Conservation (phyloP, 2,113 vertebrate species). For the Poeciliopsis occidentalis region DNA sequence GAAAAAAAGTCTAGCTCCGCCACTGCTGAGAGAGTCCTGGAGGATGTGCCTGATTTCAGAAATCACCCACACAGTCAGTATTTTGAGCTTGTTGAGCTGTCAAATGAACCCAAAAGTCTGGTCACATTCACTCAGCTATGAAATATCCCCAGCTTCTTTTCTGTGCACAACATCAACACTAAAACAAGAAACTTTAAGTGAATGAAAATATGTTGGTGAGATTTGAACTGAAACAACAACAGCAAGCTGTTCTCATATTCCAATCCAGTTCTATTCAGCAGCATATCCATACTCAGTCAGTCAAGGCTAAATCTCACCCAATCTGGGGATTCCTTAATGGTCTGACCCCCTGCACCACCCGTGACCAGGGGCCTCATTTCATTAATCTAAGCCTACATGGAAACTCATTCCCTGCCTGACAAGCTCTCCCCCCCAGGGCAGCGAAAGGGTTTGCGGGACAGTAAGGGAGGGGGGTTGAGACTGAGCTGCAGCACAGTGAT, state of each 20-base stretch:
- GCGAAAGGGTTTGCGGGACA: slow-evolving; percentile 54
- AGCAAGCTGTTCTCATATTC: slow-evolving; percentile 21
- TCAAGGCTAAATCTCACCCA: slow-evolving; percentile 72
- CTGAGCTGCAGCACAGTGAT: slow-evolving; percentile 70
- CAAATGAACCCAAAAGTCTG: slow-evolving; percentile 62
- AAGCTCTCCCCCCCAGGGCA: slow-evolving; percentile 67
- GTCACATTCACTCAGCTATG: slow-evolving; percentile 66
- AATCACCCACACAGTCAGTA: slow-evolving; percentile 47
- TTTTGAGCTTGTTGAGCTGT: slow-evolving; percentile 64
- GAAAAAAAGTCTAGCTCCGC: too few relatives aligned
- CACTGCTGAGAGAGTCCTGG: slow-evolving; percentile 49
- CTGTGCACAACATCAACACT: slow-evolving; percentile 66
- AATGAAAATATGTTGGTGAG: slow-evolving; percentile 46
- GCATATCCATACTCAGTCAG: slow-evolving; percentile 30
- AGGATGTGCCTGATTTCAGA: slow-evolving; percentile 20
- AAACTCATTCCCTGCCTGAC: slow-evolving; percentile 83
- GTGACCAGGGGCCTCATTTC: slow-evolving; percentile 74
- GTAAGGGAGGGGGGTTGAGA: slow-evolving; percentile 30
- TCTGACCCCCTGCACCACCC: slow-evolving; percentile 73
- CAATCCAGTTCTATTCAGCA: slow-evolving; percentile 39
- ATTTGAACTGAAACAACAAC: background rate
- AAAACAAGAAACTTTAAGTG: slow-evolving; percentile 60
- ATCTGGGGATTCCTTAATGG: slow-evolving; percentile 79
- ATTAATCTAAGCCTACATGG: slow-evolving; percentile 80
- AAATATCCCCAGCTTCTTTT: slow-evolving; percentile 79